Conservation (phyloP, 30 jellyfish, hydroid and myxozoan genomes). For the Aurelia sp. region DNA sequence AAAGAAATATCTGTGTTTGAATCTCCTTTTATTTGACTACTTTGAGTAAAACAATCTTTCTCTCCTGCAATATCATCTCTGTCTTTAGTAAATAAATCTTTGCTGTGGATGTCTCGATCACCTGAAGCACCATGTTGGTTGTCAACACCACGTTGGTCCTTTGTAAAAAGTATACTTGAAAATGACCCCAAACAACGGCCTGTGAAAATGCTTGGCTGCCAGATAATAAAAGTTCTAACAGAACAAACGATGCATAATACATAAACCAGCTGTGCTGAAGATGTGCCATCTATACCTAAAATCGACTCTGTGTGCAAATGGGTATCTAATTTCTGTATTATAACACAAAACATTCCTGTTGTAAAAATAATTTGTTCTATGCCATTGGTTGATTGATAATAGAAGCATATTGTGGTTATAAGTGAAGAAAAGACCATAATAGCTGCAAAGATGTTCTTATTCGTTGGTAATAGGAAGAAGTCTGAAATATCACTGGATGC, state of each 20-base stretch:
- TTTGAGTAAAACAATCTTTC: too few species aligned
- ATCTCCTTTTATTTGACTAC: too few species aligned
- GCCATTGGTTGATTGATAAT: not conserved
- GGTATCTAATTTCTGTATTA: not conserved
- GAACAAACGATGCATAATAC: not conserved
- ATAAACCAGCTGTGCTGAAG: not conserved
- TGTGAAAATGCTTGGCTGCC: too few species aligned
- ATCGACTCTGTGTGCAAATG: too few species aligned
- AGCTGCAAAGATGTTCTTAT: not conserved
- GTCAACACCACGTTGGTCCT: too few species aligned
- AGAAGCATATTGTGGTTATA: not conserved
- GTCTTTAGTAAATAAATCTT: too few species aligned
- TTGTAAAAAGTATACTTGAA: too few species aligned
- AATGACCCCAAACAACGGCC: too few species aligned
- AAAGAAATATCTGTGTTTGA: too few species aligned
- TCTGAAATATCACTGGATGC: conserved; percentile 54
- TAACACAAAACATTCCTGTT: not conserved
- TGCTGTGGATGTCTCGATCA: too few species aligned
- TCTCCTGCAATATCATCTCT: too few species aligned
- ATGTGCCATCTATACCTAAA: not conserved
- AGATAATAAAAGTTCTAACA: not conserved
- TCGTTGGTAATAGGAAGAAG: not conserved
- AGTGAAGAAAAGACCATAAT: conserved; percentile 1
- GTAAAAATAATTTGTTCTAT: not conserved
- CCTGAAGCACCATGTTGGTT: too few species aligned